Conservation (phyloP, 2,113 vertebrate species). For the Megalops atlanticus region DNA sequence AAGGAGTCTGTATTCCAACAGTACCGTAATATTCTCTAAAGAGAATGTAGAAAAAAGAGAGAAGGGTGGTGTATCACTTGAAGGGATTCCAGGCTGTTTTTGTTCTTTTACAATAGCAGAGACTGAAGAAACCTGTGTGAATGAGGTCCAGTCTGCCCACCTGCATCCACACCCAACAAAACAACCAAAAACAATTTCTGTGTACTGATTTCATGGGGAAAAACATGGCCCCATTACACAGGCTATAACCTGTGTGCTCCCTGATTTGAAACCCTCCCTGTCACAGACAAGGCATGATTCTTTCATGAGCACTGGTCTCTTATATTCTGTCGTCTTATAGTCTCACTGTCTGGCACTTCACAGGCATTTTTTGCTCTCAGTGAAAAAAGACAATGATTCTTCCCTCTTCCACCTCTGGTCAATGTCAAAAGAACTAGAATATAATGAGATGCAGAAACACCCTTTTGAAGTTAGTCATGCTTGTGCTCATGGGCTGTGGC, state of each 20-base stretch:
- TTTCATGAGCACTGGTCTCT: neutral
- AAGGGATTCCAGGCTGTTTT: no score
- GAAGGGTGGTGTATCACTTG: neutral
- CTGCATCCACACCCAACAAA: no score
- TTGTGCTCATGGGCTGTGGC: neutral
- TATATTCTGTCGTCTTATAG: neutral
- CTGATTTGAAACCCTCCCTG: neutral
- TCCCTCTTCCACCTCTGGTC: neutral
- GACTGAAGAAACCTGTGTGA: no score
- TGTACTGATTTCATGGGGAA: no score
- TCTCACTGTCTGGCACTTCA: neutral
- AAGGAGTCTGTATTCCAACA: conserved; percentile 5
- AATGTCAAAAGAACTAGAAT: neutral
- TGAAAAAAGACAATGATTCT: neutral
- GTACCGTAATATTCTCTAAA: neutral
- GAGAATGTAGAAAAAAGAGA: neutral
- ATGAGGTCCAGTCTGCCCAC: no score
- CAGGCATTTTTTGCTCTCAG: no score
- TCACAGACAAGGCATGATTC: neutral
- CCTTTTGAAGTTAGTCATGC: neutral
- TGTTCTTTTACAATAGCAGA: no score
- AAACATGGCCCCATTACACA: no score
- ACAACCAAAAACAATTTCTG: no score
- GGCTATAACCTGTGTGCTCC: no score
- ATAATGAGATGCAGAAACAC: neutral